Base-by-base conservation (phyloP, 2,113 vertebrate genomes). In the Zosterops japonicus region DNA sequence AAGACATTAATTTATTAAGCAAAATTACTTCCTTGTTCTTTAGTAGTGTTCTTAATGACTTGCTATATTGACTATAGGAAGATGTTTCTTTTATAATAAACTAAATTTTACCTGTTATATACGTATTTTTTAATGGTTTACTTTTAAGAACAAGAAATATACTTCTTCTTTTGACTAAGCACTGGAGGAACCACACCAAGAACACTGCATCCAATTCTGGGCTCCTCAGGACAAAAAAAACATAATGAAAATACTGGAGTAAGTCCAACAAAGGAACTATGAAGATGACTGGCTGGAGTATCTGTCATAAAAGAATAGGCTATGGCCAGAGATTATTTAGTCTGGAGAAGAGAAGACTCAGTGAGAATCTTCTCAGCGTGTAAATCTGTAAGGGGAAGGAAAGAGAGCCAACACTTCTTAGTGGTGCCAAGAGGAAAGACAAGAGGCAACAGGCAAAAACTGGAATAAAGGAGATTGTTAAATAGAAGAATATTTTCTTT, bases 91-190 rank as follows among this genome's bases (percentile, higher is more conserved):
- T 49, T 8, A 20, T 20, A 80, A 77, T 5, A 68, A 86, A 67
- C 2, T 9, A 70, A 41, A 41, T 59, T 94, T 76, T 89, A 29
- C 8, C 35, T 80, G 6, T 55, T 41, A 49, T 1, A 71, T 14
- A 31, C 6, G 41, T 0, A 16, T 63, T 67, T 50, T n/a, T 35
- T 4, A 25, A 46, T 33, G 0, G 2, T 39, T 72, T 57, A 35
- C 19, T 50, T 80, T 72, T 33, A 61, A 71, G 29, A 31, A 77
- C 27, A 35, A 65, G 21, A 50, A 74, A 61, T 19, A 71, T 2
- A 29, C 6, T 33, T 63, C 11, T 69, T 46, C 7, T 29, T 50
- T 82, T 46, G 53, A 61, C 16, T 78, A 9, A 70, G 46, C 21
- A 47, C 5, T 56, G 50, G 22, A 31, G n/a, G 67, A 81, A 65